phyloP scores from a whole-genome alignment of 2,888 invertebrate genomes.

The Nomada goodeniana region DNA sequence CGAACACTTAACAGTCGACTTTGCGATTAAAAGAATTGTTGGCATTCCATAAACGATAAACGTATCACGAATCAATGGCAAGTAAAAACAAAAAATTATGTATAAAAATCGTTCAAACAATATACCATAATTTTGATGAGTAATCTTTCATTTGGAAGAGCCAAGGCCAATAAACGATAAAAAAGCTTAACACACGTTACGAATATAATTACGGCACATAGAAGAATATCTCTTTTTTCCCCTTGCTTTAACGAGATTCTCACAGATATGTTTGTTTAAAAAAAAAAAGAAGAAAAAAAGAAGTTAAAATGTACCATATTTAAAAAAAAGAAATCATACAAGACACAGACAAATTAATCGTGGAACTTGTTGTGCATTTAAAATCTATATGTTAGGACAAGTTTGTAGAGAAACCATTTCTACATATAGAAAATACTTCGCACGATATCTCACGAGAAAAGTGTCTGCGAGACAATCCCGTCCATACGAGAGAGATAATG shows the following conservation, averaged over 20 bases:
- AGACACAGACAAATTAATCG: slow-evolving; percentile 4
- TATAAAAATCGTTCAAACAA: slow-evolving; percentile 34
- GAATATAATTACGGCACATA: slow-evolving; percentile 80
- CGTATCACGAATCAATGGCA: slow-evolving; percentile 55
- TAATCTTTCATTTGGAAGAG: slow-evolving; percentile 2
- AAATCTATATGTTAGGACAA: slow-evolving; percentile 16
- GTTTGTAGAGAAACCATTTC: slow-evolving; percentile 29
- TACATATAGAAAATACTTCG: slow-evolving; percentile 33
- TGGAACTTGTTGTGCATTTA: slow-evolving; percentile 14
- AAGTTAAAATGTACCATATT: neutral
- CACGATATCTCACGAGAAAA: slow-evolving; percentile 23
- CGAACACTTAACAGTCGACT: slow-evolving; percentile 40
- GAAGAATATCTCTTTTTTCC: slow-evolving; percentile 79
- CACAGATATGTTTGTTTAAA: slow-evolving; percentile 36
- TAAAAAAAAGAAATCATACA: neutral
- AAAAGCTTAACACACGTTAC: slow-evolving; percentile 70
- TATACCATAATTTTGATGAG: neutral
- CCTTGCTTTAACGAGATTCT: slow-evolving; percentile 57
- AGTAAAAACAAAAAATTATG: slow-evolving; percentile 26
- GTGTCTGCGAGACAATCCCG: slow-evolving; percentile 54
- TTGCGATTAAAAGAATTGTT: slow-evolving; percentile 24
- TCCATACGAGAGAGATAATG: slow-evolving; percentile 56
- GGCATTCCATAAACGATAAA: slow-evolving; percentile 31
- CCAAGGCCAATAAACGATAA: slow-evolving; percentile 67
- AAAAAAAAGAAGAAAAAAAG: neutral